A percentile compares a stretch with the other conserved stretches of the same genome.
These are phyloP conservation scores for Onychomys leucogaster DNA, from an alignment of 2,797 vertebrate genomes.

Conservation along the genomic window DNA sequence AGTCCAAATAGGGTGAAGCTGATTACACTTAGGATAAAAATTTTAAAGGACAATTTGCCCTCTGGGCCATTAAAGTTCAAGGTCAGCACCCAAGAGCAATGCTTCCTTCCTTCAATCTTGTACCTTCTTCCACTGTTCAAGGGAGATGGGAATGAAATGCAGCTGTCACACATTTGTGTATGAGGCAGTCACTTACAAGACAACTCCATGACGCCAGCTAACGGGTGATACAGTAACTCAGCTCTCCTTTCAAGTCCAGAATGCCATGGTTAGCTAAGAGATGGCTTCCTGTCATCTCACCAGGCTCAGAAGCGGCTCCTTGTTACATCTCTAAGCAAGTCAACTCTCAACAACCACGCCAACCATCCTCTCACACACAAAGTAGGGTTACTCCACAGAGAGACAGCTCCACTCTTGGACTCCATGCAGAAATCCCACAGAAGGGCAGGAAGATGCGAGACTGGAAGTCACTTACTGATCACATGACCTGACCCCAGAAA, in stretches of 20 bases:
- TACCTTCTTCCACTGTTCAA: background rate
- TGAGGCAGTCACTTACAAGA: background rate
- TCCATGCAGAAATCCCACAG: constrained; percentile 14
- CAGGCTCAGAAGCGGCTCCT: constrained; percentile 38
- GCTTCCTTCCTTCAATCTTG: background rate
- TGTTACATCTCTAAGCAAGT: constrained; percentile 19
- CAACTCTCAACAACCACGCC: background rate
- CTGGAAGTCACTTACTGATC: constrained; percentile 69
- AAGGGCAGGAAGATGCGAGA: background rate
- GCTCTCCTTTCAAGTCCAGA: constrained; percentile 31
- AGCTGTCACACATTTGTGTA: background rate
- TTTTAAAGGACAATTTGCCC: background rate
- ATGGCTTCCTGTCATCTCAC: background rate
- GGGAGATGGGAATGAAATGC: background rate
- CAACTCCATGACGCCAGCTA: background rate
- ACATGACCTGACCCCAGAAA: constrained; percentile 78
- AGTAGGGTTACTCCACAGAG: constrained; percentile 31
- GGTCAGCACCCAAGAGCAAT: background rate
- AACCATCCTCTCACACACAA: background rate
- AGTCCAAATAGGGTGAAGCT: background rate
- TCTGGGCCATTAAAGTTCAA: background rate
- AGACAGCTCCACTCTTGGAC: constrained; percentile 2
- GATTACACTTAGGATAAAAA: background rate
- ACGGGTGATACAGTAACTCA: background rate
- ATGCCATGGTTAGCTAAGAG: background rate